phyloP scores from a whole-genome alignment of 2,113 vertebrate species.

The Labeo catla region DNA sequence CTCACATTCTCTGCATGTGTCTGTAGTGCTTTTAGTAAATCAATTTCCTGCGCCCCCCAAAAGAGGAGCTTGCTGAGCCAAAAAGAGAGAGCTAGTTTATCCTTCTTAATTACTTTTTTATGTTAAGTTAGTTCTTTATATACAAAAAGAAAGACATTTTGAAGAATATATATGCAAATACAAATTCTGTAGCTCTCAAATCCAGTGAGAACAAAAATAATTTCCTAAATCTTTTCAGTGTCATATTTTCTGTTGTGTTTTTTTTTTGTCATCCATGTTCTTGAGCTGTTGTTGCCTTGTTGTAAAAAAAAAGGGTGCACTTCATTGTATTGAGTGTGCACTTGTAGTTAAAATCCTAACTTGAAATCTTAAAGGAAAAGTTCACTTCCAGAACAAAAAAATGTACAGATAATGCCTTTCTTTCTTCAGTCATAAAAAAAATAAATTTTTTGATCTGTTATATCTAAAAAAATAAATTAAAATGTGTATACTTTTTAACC shows the following conservation, averaged over 20 bases:
- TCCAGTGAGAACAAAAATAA: too few relatives aligned
- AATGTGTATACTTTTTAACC: too few relatives aligned
- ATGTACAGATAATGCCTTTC: too few relatives aligned
- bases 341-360: too few relatives aligned
- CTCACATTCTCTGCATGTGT: neutral
- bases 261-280: neutral
- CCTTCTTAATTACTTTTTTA: neutral
- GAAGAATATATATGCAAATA: neutral
- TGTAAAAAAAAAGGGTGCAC: neutral
- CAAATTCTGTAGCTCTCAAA: neutral
- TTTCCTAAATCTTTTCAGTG: neutral
- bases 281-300: neutral
- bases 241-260: neutral
- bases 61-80: neutral
- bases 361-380: too few relatives aligned
- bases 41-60: neutral
- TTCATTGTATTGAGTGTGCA: too few relatives aligned
- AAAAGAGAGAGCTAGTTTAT: neutral
- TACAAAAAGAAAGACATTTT: too few relatives aligned
- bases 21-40: constrained; percentile 4
- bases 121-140: neutral
- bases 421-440: too few relatives aligned
- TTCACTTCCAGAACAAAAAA: too few relatives aligned
- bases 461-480: too few relatives aligned
- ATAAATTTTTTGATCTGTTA: too few relatives aligned